Conservation (phyloP, 1,140 invertebrate species). For the Triops cancriformis region DNA sequence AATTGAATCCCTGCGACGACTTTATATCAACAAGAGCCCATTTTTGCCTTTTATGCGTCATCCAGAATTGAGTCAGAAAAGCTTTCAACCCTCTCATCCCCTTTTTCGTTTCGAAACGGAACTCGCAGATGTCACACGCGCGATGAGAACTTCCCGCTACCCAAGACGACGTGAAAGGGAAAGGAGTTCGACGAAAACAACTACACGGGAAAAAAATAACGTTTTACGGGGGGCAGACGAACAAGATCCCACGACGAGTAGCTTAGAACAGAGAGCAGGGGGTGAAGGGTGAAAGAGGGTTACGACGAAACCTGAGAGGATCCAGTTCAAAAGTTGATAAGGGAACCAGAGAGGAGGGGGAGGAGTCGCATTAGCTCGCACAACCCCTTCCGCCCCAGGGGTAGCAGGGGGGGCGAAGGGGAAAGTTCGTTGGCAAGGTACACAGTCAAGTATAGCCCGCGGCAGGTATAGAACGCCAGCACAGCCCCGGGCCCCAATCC, state of each 20-base stretch:
- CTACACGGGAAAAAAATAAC: too few relatives aligned
- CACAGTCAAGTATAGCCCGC: background rate
- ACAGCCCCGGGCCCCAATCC: background rate
- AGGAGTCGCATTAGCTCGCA: background rate
- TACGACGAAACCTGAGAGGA: background rate
- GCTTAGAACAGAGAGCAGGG: background rate
- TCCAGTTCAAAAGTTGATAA: background rate
- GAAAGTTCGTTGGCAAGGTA: too few relatives aligned
- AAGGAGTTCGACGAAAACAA: too few relatives aligned
- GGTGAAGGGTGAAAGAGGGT: background rate
- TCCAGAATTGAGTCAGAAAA: constrained; percentile 12
- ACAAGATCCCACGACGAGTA: background rate
- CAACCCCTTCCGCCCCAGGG: background rate
- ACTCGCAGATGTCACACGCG: constrained; percentile 3
- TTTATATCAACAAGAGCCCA: constrained; percentile 7
- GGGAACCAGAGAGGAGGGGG: background rate
- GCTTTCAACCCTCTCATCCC: background rate
- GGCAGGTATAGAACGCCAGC: background rate
- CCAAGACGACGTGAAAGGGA: too few relatives aligned
- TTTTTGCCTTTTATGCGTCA: constrained; percentile 3
- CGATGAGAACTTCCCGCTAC: background rate
- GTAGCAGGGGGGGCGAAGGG: too few relatives aligned
- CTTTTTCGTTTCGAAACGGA: background rate
- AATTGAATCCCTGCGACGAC: background rate
- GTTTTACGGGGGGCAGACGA: too few relatives aligned